A percentile compares a stretch with the other conserved stretches of the same genome.
These are phyloP conservation scores for Drosophila sulfurigaster DNA, from an alignment of 1,140 invertebrate species.

Conservation along the genomic window DNA sequence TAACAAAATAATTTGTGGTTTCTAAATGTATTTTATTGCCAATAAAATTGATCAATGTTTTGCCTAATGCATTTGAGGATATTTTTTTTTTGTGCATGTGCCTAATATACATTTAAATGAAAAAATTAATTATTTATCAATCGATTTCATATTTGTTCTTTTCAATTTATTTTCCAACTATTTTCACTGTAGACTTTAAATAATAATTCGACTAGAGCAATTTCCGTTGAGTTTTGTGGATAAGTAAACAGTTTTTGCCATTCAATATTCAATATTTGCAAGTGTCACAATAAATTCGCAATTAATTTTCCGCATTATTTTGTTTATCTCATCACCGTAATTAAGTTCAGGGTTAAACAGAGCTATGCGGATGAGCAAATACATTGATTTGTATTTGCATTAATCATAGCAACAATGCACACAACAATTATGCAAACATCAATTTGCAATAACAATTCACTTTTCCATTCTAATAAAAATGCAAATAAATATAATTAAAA, in stretches of 20 bases:
- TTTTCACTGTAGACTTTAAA: background rate
- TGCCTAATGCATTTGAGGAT: background rate
- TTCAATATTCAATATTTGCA: conserved; percentile 5
- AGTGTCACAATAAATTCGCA: background rate
- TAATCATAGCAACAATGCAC: conserved; percentile 1
- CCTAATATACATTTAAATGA: background rate
- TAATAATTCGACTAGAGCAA: background rate
- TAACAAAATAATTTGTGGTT: conserved; percentile 6
- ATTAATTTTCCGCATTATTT: conserved; percentile 19
- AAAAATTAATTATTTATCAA: conserved; percentile 7
- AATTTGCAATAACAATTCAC: background rate
- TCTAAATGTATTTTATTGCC: conserved; percentile 1
- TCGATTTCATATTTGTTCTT: background rate
- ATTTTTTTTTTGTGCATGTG: background rate
- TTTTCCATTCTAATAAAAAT: background rate
- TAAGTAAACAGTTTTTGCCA: conserved; percentile 17
- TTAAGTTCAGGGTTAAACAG: background rate
- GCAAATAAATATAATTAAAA: background rate
- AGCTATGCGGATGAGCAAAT: conserved; percentile 7
- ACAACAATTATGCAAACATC: background rate
- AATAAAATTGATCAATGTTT: background rate
- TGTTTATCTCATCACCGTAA: conserved; percentile 12
- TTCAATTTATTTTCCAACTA: background rate
- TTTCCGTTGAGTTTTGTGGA: conserved; percentile 13
- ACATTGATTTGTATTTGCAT: background rate